Percentiles rank a stretch among this genome's conserved stretches.
These are phyloP conservation scores for Eledona agricola DNA, from an alignment of 2,888 invertebrate species.

Conservation along the genomic window DNA sequence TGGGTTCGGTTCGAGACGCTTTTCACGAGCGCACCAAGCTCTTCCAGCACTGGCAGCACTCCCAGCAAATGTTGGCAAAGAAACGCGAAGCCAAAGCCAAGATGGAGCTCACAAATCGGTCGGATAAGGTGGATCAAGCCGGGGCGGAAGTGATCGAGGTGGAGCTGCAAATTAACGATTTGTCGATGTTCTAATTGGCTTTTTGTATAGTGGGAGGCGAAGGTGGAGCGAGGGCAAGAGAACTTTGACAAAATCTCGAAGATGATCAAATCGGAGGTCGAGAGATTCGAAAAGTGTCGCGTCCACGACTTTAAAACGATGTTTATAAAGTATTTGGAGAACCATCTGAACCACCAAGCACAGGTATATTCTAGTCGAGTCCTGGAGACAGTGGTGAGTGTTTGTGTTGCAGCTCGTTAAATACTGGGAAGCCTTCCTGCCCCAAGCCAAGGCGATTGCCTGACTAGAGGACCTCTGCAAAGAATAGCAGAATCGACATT, in stretches of 20 bases:
- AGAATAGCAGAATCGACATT: conserved; percentile 61
- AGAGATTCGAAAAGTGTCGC: conserved; percentile 87
- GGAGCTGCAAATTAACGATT: conserved; percentile 33
- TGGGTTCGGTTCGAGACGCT: conserved; percentile 88
- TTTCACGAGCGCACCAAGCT: conserved; percentile 81
- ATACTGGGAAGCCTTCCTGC: conserved; percentile 96
- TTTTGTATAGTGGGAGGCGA: conserved; percentile 83
- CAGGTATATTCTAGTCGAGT: too few relatives aligned
- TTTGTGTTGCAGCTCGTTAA: conserved; percentile 77
- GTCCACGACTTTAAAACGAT: conserved; percentile 90
- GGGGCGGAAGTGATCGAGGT: conserved; percentile 93
- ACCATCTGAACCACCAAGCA: conserved; percentile 93
- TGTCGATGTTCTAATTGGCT: conserved; percentile 13
- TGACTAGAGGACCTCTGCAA: conserved; percentile 66
- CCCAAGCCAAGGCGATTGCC: conserved; percentile 92
- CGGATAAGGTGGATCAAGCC: conserved; percentile 89
- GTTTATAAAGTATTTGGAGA: conserved; percentile 90
- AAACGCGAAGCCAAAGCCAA: conserved; percentile 94
- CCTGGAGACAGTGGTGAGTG: too few relatives aligned
- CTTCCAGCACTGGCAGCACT: conserved; percentile 98
- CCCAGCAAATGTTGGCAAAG: conserved; percentile 92
- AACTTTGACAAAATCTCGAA: conserved; percentile 95
- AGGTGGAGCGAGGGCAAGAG: conserved; percentile 95
- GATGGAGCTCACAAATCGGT: conserved; percentile 87
- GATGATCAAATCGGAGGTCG: conserved; percentile 93